Conservation (phyloP, 2,888 invertebrate species). For the Sinotaia quadrata region DNA sequence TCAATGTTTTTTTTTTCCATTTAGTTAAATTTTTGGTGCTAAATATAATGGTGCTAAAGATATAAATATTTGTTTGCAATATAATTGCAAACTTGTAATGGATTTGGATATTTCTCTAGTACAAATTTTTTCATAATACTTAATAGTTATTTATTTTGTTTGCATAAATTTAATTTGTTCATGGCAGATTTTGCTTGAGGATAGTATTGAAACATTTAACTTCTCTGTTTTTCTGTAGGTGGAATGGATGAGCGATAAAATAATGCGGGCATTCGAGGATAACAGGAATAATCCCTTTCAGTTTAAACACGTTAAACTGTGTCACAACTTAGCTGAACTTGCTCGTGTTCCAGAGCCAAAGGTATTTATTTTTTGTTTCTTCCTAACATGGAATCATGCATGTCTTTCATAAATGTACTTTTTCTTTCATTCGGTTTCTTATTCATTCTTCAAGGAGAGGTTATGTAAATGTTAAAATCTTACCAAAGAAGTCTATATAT, state of each 20-base stretch:
- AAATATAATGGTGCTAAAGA: no score
- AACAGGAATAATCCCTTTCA: slow-evolving; percentile 88
- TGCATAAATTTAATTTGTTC: no score
- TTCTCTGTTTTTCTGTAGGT: slow-evolving; percentile 74
- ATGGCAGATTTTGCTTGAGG: no score
- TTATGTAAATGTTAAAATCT: not conserved
- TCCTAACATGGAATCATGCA: not conserved
- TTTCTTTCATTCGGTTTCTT: not conserved
- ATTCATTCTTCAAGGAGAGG: not conserved
- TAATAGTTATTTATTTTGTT: no score
- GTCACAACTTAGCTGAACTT: slow-evolving; percentile 92
- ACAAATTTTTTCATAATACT: no score
- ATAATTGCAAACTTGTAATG: no score
- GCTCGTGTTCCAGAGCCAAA: slow-evolving; percentile 89
- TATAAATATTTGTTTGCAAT: no score
- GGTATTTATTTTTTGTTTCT: slow-evolving; percentile 69
- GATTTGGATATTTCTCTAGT: no score
- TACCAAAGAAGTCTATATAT: not conserved
- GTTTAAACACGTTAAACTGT: slow-evolving; percentile 92
- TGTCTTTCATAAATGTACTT: not conserved
- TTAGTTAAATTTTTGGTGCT: no score
- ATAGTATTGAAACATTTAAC: no score
- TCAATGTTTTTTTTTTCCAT: no score
- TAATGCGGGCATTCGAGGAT: slow-evolving; percentile 81
- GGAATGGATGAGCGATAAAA: slow-evolving; percentile 99